These are phyloP conservation scores for Smutsia temminckii DNA, from an alignment of 2,797 vertebrate species.

Conservation along the genomic window DNA sequence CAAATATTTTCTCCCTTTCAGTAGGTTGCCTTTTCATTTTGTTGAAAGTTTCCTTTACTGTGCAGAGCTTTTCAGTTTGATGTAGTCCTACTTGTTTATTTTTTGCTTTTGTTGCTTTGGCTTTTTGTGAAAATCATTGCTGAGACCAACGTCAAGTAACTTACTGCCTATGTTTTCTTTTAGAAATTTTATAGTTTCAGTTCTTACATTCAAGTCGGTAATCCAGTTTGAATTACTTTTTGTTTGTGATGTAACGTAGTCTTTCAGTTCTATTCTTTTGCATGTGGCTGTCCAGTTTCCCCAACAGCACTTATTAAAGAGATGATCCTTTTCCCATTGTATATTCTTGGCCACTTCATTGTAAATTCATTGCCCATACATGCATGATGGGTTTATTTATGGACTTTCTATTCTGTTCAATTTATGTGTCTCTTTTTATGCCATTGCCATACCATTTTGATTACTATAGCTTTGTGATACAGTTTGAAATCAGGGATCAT, in stretches of 20 bases:
- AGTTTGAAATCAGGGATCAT: neutral
- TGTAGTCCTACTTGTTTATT: neutral
- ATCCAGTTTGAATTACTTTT: neutral
- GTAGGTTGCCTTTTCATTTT: neutral
- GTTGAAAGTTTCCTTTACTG: neutral
- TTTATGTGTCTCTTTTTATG: neutral
- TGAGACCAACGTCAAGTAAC: neutral
- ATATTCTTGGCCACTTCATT: neutral
- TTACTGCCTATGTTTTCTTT: neutral
- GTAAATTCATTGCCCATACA: neutral
- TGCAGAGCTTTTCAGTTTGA: neutral
- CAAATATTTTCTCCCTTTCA: neutral
- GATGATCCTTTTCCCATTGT: neutral
- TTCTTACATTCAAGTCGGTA: neutral
- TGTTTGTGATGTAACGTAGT: neutral
- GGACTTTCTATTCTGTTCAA: neutral
- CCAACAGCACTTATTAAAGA: neutral
- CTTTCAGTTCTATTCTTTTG: neutral
- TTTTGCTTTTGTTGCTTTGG: neutral
- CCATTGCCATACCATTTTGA: neutral
- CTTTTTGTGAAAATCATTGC: neutral
- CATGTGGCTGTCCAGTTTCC: neutral
- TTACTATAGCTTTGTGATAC: neutral
- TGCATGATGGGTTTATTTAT: neutral
- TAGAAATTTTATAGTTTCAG: neutral